Conservation (phyloP, 2,113 vertebrate species). For the Brachirus orientalis region DNA sequence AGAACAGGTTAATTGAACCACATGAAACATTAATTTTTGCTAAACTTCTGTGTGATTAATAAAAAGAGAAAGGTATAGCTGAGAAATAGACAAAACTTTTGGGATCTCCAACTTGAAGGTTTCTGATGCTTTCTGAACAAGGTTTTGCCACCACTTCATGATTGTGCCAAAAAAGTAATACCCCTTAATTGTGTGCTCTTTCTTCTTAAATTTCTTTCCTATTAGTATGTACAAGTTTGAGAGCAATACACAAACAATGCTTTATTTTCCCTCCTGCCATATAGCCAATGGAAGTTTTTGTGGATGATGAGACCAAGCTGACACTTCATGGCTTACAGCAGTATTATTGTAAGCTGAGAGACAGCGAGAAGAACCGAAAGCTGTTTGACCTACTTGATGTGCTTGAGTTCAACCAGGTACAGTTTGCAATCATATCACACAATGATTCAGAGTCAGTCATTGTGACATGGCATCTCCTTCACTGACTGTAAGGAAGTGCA, state of each 20-base stretch:
- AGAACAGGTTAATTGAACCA: constrained; percentile 24
- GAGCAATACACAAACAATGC: constrained; percentile 1
- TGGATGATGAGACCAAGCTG: constrained; percentile 91
- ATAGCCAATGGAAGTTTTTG: constrained; percentile 92
- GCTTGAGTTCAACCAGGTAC: constrained; percentile 91
- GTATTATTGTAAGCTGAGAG: constrained; percentile 91
- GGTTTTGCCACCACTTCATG: too few species aligned
- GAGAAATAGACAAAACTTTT: background rate
- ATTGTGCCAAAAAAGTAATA: too few species aligned
- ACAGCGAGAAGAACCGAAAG: constrained; percentile 92
- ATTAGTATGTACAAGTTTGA: accelerated
- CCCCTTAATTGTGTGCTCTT: too few species aligned
- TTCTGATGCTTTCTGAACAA: too few species aligned
- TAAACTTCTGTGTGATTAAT: too few species aligned
- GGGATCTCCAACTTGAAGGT: background rate
- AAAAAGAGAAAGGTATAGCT: background rate
- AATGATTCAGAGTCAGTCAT: background rate
- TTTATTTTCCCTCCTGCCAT: constrained; percentile 12
- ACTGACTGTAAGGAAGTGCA: too few species aligned
- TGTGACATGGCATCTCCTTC: too few species aligned
- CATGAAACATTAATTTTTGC: too few species aligned
- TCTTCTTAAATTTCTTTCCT: background rate
- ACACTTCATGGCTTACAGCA: constrained; percentile 91
- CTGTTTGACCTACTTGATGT: constrained; percentile 90
- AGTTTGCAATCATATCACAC: background rate